These are phyloP conservation scores for Alaudala cheleensis DNA, from an alignment of 2,113 vertebrate species.

Conservation along the genomic window DNA sequence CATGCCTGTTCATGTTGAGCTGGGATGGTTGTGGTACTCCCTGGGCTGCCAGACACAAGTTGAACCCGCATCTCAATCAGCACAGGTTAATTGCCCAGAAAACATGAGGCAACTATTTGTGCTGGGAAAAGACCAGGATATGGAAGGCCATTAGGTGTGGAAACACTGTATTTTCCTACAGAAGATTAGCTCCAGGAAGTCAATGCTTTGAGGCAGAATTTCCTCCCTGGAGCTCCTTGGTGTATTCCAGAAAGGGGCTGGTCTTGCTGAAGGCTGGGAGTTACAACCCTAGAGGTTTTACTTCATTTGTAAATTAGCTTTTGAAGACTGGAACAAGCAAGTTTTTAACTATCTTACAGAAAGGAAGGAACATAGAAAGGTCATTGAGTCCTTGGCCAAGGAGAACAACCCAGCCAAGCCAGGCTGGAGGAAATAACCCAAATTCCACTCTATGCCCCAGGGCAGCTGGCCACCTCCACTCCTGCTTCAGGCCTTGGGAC, in stretches of 20 bases:
- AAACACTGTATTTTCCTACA: neutral
- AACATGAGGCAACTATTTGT: fast-evolving
- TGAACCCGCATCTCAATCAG: neutral
- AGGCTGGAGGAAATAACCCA: neutral
- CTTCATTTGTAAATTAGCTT: neutral
- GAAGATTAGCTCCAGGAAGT: neutral
- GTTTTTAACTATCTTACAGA: neutral
- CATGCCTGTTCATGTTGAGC: neutral
- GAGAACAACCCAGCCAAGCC: neutral
- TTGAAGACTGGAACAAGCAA: neutral
- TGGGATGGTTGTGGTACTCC: fast-evolving
- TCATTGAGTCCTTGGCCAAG: neutral
- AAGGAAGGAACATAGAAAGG: neutral
- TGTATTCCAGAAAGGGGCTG: neutral
- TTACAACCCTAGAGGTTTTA: neutral
- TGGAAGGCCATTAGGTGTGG: neutral
- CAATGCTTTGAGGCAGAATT: neutral
- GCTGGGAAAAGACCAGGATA: neutral
- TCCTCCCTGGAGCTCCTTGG: neutral
- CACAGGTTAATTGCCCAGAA: neutral
- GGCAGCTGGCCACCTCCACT: neutral
- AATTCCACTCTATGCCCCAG: neutral
- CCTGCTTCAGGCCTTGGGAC: neutral
- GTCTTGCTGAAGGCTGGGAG: neutral
- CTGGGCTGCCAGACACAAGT: neutral